Base-by-base conservation (phyloP, 2,797 vertebrate genomes). In the Sciurus carolinensis region DNA sequence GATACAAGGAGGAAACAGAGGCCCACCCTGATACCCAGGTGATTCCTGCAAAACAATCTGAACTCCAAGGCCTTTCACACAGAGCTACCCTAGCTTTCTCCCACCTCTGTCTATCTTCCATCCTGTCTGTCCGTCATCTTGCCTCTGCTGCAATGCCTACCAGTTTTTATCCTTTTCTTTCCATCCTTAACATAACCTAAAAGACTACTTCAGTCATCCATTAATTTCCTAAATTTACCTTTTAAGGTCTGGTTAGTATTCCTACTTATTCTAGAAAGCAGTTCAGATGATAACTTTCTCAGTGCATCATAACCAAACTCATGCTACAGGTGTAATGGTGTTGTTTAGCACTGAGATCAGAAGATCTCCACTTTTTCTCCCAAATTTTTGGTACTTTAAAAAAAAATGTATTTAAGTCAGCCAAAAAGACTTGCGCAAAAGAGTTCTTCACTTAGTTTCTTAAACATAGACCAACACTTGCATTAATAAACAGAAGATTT, bases 371-470 rank as follows among this genome's bases (percentile, higher is more conserved):
- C 59, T n/a, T 30, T 67, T 24, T 52, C 66, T 8, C 64, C 13
- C 4, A 26, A 12, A 10, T 7, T 14, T 73, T 66, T 26, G 47
- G 22, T 30, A 11, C 6, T 81, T 39, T 1, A 30, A n/a, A 26
- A 8, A n/a, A 1, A 14, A 54, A 77, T 26, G 1, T 66, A 88
- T 24, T 44, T 66, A 30, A 94, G 85, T 85, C 82, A 42, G 20
- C 64, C 79, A 47, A 79, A 95, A 92, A 92, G 17, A 4, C 36
- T 89, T 72, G 13, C 12, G 7, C 72, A 50, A 82, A 33, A 95
- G 26, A 75, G 73, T 26, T 59, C 17, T 86, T 54, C 33, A 94
- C 18, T 22, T 75, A 77, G 57, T 52, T 79, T 91, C 67, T 69
- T 87, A 69, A 90, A 73, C 9, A 81, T 79, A 52, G 17, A 7